Evolutionary conservation across 1,140 invertebrate genomes (phyloP), one percentile per base, ranked within the genome.

Genomic region (Nasonia longicornis): DNA sequence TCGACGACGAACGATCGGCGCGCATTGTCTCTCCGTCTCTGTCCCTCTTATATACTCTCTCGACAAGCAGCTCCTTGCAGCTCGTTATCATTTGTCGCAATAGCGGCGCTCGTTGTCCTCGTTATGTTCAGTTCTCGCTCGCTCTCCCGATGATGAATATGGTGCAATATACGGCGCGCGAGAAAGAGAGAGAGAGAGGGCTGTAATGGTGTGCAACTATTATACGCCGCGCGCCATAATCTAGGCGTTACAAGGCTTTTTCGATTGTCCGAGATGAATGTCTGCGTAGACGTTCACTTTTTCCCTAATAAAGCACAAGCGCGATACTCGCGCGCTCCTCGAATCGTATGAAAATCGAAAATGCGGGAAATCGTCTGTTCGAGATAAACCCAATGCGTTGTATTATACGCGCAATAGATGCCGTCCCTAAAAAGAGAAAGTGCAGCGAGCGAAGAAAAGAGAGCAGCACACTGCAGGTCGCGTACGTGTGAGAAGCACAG

Each of bases 11-110:
- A 20, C 35, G 70, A 71, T 69, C 31, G 35, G 8, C 29, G 70
- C 31, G 11, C 70, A 71, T 71, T 67, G 66, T 67, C 66, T 67
- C 64, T 38, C 31, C 42, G 4, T 71, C 69, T 31, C 64, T 67
- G 1, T 26, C 16, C n/a, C 67, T 70, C 14, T 42, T 42, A 38
- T 38, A 38, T 38, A 38, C 35, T 42, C 38, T 42, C 38, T 42
- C 38, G 38, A 26, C 35, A 26, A 26, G 69, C 31, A 63, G 3
- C 26, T 58, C n/a, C 35, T 31, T 31, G 26, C n/a, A 31, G 38
- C 73, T 63, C 48, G 73, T 77, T 77, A 77, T 77, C 75, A 77
- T 77, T 77, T 67, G 63, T 67, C 75, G 58, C 75, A 63, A 29
- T 63, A 52, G 16, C 20, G 42, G 8, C n/a, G 71, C 73, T 14